These are phyloP conservation scores for Chauna torquata DNA, from an alignment of 2,113 vertebrate species.

Conservation along the genomic window DNA sequence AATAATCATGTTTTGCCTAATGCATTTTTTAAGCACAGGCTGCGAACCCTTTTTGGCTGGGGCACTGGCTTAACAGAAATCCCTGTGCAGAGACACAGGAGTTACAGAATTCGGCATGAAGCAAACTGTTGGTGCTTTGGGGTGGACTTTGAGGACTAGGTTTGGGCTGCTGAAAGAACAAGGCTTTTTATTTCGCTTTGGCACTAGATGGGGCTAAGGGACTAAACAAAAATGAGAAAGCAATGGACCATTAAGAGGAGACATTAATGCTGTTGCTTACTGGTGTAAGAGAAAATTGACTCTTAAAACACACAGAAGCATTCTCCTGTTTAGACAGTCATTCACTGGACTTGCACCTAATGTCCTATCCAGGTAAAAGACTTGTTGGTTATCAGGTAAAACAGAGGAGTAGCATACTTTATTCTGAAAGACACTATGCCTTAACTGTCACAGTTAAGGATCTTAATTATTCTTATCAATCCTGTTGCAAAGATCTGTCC, in stretches of 20 bases:
- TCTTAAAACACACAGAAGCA: not conserved
- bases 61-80: not conserved
- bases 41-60: not conserved
- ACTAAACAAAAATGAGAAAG: not conserved
- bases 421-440: not conserved
- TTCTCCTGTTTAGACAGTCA: not conserved
- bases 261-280: not conserved
- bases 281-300: not conserved
- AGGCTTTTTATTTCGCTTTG: not conserved
- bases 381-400: not conserved
- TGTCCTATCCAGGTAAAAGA: not conserved
- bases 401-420: not conserved
- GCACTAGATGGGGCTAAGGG: slow-evolving; percentile 62
- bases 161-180: not conserved
- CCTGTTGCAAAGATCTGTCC: not conserved
- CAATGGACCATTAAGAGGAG: fast-evolving
- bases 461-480: not conserved
- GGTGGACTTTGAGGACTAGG: fast-evolving
- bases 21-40: not conserved
- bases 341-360: not conserved
- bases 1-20: fast-evolving
- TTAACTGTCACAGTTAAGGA: not conserved
- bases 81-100: not conserved
- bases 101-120: not conserved
- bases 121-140: fast-evolving